A percentile compares a stretch with the other conserved stretches of the same genome.
Evolutionary conservation across 2,113 vertebrate genomes (phyloP).

Genomic region (Lamprotornis superbus): DNA sequence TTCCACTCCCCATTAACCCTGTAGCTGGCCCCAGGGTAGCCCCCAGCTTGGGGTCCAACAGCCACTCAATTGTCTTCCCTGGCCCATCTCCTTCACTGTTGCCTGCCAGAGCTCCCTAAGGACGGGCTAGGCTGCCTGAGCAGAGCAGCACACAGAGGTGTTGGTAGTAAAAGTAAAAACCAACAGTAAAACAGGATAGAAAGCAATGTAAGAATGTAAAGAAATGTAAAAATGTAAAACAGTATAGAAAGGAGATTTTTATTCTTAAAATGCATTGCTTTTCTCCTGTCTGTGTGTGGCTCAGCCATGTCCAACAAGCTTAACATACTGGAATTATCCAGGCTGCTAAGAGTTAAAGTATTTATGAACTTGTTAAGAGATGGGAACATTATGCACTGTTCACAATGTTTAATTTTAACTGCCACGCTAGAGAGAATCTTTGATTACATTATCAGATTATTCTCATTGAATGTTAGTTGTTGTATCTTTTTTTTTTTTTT

Average conservation of each 20-base stretch:
- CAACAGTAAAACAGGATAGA: background rate
- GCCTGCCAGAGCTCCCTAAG: background rate
- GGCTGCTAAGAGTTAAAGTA: slow-evolving; percentile 14
- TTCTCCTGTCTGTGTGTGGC: background rate
- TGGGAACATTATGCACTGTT: slow-evolving; percentile 12
- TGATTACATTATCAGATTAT: slow-evolving; percentile 53
- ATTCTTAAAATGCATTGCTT: background rate
- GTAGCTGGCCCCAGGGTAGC: background rate
- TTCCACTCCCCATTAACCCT: background rate
- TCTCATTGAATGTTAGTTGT: slow-evolving; percentile 1
- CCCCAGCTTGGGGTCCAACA: background rate
- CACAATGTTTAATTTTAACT: slow-evolving; percentile 44
- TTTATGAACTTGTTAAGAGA: slow-evolving; percentile 20
- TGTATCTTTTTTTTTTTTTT: background rate
- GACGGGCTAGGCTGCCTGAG: background rate
- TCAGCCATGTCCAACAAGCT: background rate
- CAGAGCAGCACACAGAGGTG: background rate
- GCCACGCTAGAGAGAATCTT: background rate
- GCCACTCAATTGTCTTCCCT: background rate
- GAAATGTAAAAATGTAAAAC: background rate
- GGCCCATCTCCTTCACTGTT: background rate
- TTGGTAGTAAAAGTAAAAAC: background rate
- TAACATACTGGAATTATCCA: background rate
- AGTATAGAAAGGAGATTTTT: background rate
- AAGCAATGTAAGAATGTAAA: background rate